Conservation (phyloP, 1,140 invertebrate species). For the Trichoplusia ni region DNA sequence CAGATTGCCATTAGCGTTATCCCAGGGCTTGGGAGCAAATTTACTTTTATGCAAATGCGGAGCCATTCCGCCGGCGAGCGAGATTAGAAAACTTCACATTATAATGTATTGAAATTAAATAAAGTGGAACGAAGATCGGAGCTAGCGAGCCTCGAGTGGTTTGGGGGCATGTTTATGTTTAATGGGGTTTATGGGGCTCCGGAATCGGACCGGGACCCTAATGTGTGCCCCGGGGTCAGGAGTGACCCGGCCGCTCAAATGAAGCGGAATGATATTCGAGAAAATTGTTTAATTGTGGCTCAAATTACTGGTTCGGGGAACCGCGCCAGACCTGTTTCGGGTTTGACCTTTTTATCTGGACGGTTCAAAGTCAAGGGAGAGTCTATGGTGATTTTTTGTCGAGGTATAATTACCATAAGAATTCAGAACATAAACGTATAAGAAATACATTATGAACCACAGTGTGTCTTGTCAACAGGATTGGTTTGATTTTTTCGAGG, state of each 20-base stretch:
- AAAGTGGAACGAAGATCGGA: conserved; percentile 44
- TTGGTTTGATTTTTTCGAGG: too few species aligned
- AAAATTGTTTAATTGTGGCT: conserved; percentile 78
- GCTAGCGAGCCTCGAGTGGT: conserved; percentile 55
- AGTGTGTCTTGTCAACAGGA: too few species aligned
- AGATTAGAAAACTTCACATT: conserved; percentile 35
- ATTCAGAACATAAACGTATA: background rate
- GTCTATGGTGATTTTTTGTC: conserved; percentile 11
- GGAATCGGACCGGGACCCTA: conserved; percentile 68
- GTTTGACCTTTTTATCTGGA: conserved; percentile 34
- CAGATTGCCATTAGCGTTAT: conserved; percentile 53
- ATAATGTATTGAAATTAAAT: conserved; percentile 43
- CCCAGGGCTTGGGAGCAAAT: conserved; percentile 43
- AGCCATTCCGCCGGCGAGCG: conserved; percentile 21
- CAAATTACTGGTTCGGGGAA: conserved; percentile 62
- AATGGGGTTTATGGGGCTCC: conserved; percentile 70
- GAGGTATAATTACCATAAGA: background rate
- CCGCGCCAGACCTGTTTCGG: conserved; percentile 24
- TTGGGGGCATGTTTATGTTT: conserved; percentile 76
- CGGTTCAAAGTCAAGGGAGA: conserved; percentile 24
- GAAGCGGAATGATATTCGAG: conserved; percentile 74
- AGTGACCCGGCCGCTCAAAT: conserved; percentile 61
- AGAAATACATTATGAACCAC: too few species aligned
- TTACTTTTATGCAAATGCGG: conserved; percentile 56
- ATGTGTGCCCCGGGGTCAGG: conserved; percentile 69